Evolutionary conservation across 2,113 vertebrate species (phyloP), one percentile per base, ranked within the genome.

Genomic region (Equus quagga): DNA sequence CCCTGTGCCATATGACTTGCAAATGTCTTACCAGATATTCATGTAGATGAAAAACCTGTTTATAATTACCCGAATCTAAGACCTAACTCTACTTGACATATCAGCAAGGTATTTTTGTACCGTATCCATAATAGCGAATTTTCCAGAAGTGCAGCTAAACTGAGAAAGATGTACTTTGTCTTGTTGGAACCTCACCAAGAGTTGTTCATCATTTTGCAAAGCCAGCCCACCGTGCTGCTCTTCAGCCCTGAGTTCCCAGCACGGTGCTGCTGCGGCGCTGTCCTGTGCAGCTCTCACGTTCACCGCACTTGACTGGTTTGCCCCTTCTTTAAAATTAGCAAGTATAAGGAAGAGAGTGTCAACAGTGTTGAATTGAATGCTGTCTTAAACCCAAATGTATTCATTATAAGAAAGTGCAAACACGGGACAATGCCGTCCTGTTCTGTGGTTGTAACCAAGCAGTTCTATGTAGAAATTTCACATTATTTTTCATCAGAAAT

Each of bases 41-140:
- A 23, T 41, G 23, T 44, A 76, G 21, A 41, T 78, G 56, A 81
- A 46, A 93, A 89, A 15, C 54, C 12, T 91, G 36, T 44, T 84
- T 88, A 31, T 73, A 75, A 56, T 85, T 26, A 91, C 21, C 54
- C 67, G 64, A 72, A 73, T 92, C 44, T 92, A 69, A 89, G 85
- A 64, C 56, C n/a, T 81, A 28, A n/a, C 21, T 54, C 64, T 62
- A 6, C 56, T 86, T 85, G 7, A 28, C 8, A 24, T 56, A 56
- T 31, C 85, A 90, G 65, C 26, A 44, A 54, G 11, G 24, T 79
- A 62, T 69, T 81, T 92, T 78, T 87, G 28, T 49, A 33, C 7
- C 10, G 12, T 56, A 75, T 83, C 51, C 24, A 44, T 19, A 28
- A 83, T 4, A 78, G n/a, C 28, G 21, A 75, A 64, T 87, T 87